Evolutionary conservation across 1,140 invertebrate genomes (phyloP).

Genomic region (Pseudomyrmex dendroicus): DNA sequence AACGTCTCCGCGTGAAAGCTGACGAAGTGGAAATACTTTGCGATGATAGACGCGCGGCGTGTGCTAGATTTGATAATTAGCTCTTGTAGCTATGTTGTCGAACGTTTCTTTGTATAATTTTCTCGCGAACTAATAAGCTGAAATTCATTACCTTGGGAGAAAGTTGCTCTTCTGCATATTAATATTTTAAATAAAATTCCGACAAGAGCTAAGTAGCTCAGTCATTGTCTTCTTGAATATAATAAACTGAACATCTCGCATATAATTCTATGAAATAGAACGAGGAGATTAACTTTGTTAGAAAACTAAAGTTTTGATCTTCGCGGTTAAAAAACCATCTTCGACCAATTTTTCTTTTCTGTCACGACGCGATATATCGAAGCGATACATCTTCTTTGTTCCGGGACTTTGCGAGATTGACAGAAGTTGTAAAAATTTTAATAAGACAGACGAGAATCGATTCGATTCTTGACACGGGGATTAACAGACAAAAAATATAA

Average conservation of each 20-base stretch:
- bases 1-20: constrained; percentile 44
- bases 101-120: constrained; percentile 11
- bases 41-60: constrained; percentile 1
- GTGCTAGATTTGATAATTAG: constrained; percentile 31
- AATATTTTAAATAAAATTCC: not conserved
- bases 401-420: constrained; percentile 6
- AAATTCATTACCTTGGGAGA: not conserved
- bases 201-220: too few relatives aligned
- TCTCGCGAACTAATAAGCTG: not conserved
- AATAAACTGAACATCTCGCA: not conserved
- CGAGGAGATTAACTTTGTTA: constrained; percentile 22
- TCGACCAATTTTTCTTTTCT: constrained; percentile 11
- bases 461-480: not conserved
- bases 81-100: not conserved
- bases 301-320: constrained; percentile 27
- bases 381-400: constrained; percentile 31
- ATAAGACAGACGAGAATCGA: constrained; percentile 30
- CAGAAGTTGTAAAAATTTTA: constrained; percentile 15
- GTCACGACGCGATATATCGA: constrained; percentile 35
- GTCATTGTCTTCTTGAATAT: too few relatives aligned
- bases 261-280: not conserved
- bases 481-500: not conserved
- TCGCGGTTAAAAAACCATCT: not conserved
- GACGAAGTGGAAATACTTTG: not conserved
- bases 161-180: too few relatives aligned